Base-by-base conservation (phyloP, 1,140 invertebrate species). In the Temnothorax curvispinosus region DNA sequence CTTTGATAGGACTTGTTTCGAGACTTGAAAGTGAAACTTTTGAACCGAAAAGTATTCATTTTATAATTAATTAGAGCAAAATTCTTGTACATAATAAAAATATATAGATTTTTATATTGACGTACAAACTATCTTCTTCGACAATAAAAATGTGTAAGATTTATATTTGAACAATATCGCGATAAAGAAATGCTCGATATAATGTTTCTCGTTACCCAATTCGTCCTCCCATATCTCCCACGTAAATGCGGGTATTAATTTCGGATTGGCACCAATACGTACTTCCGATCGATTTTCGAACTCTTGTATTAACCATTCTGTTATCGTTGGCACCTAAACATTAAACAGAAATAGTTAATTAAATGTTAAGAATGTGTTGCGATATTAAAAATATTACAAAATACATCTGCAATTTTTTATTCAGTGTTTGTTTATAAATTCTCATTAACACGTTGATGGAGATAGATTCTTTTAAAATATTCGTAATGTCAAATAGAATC, bases 261-360 rank as follows among this genome's bases (percentile, higher is more conserved):
- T 97, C 0, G 98, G 97, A 96, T 99, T 98, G 15, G 97, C 98
- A 0, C 98, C 99, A 21, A 99, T 97, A 74, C 96, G 94, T 54
- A 96, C 94, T 27, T 77, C 56, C 2, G 52, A 52, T 21, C 84
- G 74, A 88, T 97, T 96, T 86, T 96, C 95, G 71, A 98, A 95
- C n/a, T 97, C 96, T 52, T 97, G 95, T 91, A 96, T 95, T 41
- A 97, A 93, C 97, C 97, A 97, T 84, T 97, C 95, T 2, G 96
- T 95, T 74, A 97, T 94, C 1, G 94, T 96, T 3, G 96, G 96
- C 47, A 94, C 89, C 94, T 95, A 56, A 18, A 27, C 52, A 80
- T 54, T 65, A 65, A 56, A 54, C 8, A 9, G 5, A 74, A 38
- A 38, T 35, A 11, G 6, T 3, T 69, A 13, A 50, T 5, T 44